Evolutionary conservation across 92 coral and sea anemone species (phyloP), one percentile per base, ranked within the genome.

Genomic region (Diadumene lineata): DNA sequence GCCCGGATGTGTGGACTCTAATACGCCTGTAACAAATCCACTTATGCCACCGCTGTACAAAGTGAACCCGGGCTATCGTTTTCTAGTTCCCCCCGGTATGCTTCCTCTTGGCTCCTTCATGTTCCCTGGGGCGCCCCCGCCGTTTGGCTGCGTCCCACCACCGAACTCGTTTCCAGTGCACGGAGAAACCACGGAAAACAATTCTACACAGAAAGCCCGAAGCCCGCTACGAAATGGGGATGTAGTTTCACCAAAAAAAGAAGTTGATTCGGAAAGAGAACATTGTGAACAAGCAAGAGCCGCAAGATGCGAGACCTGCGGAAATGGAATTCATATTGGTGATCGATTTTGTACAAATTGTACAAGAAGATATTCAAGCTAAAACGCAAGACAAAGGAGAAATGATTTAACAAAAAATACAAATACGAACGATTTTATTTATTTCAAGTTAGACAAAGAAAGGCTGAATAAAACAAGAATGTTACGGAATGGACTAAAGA

Each of bases 1-100:
- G 19, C 82, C 87, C 13, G 73, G 23, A 7, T 18, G 68, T 50
- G 34, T 51, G 43, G 82, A 78, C 24, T 26, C 87, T 19, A 78
- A 43, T 1, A 60, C 32, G 1, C 79, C 77, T 18, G 82, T 61
- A 23, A 32, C 71, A n/a, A 43, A 74, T 43, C 72, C 58, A 46
- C 66, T 90, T 17, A 18, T 80, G 61, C 85, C 82, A 18, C 92
- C 96, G 17, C 60, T 91, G 66, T 86, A 80, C 74, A 88, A 89
- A 55, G 34, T 88, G 31, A 91, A 91, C 72, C 86, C 93, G 64
- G 89, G 88, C 30, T 91, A 88, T 62, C 83, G 90, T 24, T 88
- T 75, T 34, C 86, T 86, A 0, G 83, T 91, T 77, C 82, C 87
- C 11, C 97, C 93, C 19, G 84, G 86, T 23, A 81, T 91, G 92